Evolutionary conservation across 2,888 invertebrate genomes (phyloP), one percentile per base, ranked within the genome.

Genomic region (Lithophane socia): DNA sequence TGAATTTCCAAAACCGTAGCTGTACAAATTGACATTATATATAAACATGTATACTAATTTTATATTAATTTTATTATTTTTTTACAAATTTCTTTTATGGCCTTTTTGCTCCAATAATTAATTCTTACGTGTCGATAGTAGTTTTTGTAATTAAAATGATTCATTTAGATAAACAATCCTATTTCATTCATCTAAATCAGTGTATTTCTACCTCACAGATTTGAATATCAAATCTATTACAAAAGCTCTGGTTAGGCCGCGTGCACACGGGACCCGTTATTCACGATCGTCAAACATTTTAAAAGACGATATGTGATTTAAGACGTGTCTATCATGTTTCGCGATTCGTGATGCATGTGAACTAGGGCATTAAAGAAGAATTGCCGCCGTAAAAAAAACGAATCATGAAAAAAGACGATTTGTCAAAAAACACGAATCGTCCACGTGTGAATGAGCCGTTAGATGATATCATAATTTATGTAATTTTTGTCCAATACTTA

Each of bases 51-150:
- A 44, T 37, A 77, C 47, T 76, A 60, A 69, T 58, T 68, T 49
- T 16, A 78, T 56, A 54, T 47, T 63, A 54, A 69, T 69, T 84
- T 84, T 81, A 68, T 84, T 56, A 54, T 71, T 64, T 82, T 81
- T 82, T 75, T 82, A 82, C 85, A 82, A 82, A 82, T 71, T 74
- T 81, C 24, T 54, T 68, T 71, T 64, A 81, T 75, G 76, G 82
- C 82, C 9, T 70, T 68, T 65, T 73, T 73, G 83, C 85, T 87
- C 83, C 75, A 71, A 60, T 47, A 58, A 24, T 60, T 8, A 56
- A 24, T 47, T 65, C 54, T 56, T 44, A 37, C 0, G 9, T 18
- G 61, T 68, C 79, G 29, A 56, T 60, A 66, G 77, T 87, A 79
- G 75, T 73, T 75, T 87, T 82, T 70, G 72, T 70, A 60, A 65